Evolutionary conservation across 2,888 invertebrate genomes (phyloP).

Genomic region (Choreutis nemorana): DNA sequence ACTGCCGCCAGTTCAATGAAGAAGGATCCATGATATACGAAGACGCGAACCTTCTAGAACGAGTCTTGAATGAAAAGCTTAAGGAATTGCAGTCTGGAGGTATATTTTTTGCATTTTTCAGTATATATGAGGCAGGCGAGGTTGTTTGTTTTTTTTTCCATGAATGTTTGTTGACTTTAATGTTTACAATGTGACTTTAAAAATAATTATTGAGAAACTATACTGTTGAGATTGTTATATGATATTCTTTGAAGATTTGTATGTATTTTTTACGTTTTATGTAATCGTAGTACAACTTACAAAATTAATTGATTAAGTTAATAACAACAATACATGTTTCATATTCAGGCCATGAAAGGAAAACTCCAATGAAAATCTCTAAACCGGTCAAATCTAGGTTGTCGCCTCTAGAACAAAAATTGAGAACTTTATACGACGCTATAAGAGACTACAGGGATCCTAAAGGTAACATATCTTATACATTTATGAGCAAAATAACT

Average conservation of each 20-base stretch:
- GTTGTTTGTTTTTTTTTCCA: no score
- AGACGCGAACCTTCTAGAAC: constrained; percentile 90
- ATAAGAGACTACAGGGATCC: constrained; percentile 83
- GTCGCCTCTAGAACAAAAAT: constrained; percentile 74
- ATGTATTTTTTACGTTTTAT: no score
- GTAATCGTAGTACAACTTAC: no score
- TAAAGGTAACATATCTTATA: constrained; percentile 30
- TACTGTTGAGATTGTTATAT: no score
- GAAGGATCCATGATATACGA: constrained; percentile 94
- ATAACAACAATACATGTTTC: no score
- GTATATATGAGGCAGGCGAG: constrained; percentile 29
- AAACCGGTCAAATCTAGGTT: constrained; percentile 47
- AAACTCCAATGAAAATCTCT: constrained; percentile 59
- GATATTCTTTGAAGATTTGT: no score
- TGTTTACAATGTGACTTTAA: no score
- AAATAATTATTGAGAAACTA: no score
- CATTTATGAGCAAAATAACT: neutral
- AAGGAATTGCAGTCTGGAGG: constrained; percentile 76
- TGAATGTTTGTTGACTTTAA: no score
- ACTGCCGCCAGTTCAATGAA: constrained; percentile 97
- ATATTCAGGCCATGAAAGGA: constrained; percentile 46
- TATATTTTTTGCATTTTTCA: no score
- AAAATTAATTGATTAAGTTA: no score
- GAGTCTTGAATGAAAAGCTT: constrained; percentile 82
- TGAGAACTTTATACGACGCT: constrained; percentile 87